Base-by-base conservation (phyloP, 2,113 vertebrate genomes). In the Falco punctatus region DNA sequence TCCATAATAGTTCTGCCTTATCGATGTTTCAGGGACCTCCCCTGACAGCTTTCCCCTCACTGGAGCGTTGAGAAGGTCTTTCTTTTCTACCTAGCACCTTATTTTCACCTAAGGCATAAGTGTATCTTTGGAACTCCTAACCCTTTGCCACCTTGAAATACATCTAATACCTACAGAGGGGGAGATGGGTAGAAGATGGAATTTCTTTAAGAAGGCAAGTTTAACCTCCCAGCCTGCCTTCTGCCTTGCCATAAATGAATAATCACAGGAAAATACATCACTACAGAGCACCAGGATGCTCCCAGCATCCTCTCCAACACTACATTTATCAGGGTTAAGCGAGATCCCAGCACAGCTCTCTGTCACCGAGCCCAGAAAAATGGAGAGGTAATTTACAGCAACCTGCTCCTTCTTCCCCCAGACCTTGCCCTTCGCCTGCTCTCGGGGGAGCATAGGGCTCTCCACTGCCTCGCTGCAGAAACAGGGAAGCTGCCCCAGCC, bases 371-470 rank as follows among this genome's bases (percentile, higher is more conserved):
- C 38, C 70, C 40, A 3, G 2, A 26, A 19, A 64, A 57, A 18
- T 1, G 12, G 49, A 65, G 8, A 74, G 18, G 26, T 21, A 21
- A 90, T 78, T 87, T 70, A 74, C 11, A 27, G 38, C 57, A 66
- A n/a, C 10, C 9, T 19, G 14, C 16, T 78, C 40, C 35, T 84
- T 78, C 55, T n/a, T 48, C 19, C 18, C 19, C 15, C 46, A 9
- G 64, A 52, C 33, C 59, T 61, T 32, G 24, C 22, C 21, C 35
- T 83, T 80, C 0, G 0, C 32, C 35, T 6, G 22, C 10, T 40
- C 30, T 38, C 0, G 0, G 23, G 28, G 22, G 16, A 69, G 14
- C 40, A 35, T 17, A 54, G 64, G 28, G 54, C 15, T 91, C 38
- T 72, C 51, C 40, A 13, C 16, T 33, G 30, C 22, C n/a, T 69